These are phyloP conservation scores for Drosophila niveifrons DNA, from an alignment of 2,888 invertebrate genomes.

Conservation along the genomic window DNA sequence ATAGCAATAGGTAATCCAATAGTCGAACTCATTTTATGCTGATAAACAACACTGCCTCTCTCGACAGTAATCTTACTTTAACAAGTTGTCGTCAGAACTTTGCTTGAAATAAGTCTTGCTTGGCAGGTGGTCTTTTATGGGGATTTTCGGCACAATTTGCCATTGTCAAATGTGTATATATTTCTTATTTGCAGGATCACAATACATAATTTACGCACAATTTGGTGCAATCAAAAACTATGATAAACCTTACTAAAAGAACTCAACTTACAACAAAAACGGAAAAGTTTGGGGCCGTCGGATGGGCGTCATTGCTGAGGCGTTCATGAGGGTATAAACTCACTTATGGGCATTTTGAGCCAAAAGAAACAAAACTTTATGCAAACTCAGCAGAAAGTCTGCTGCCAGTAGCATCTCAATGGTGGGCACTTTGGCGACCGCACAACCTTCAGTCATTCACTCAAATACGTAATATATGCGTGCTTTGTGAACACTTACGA, in stretches of 20 bases:
- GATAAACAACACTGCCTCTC: slow-evolving; percentile 27
- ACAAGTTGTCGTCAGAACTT: slow-evolving; percentile 32
- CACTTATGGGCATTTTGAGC: slow-evolving; percentile 45
- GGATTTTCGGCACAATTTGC: slow-evolving; percentile 30
- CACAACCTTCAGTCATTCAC: slow-evolving; percentile 38
- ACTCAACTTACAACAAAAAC: slow-evolving; percentile 34
- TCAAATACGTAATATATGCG: slow-evolving; percentile 1
- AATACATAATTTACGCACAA: slow-evolving; percentile 70
- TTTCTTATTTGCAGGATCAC: slow-evolving; percentile 32
- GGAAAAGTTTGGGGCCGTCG: slow-evolving; percentile 9
- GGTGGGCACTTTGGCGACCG: background rate
- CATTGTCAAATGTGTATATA: slow-evolving; percentile 22
- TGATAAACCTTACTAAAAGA: slow-evolving; percentile 53
- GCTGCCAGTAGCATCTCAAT: slow-evolving; percentile 11
- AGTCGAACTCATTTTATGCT: too few species aligned
- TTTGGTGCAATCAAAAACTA: slow-evolving; percentile 75
- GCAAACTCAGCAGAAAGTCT: slow-evolving; percentile 72
- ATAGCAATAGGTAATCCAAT: too few species aligned
- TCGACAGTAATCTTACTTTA: slow-evolving; percentile 24
- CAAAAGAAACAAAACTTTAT: slow-evolving; percentile 51
- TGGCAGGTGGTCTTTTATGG: slow-evolving; percentile 45
- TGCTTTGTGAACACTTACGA: background rate
- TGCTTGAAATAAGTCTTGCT: slow-evolving; percentile 9
- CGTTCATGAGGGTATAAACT: slow-evolving; percentile 44
- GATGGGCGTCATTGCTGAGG: slow-evolving; percentile 18